phyloP scores from a whole-genome alignment of 2,888 invertebrate species.

The Pardosa pseudoannulata region DNA sequence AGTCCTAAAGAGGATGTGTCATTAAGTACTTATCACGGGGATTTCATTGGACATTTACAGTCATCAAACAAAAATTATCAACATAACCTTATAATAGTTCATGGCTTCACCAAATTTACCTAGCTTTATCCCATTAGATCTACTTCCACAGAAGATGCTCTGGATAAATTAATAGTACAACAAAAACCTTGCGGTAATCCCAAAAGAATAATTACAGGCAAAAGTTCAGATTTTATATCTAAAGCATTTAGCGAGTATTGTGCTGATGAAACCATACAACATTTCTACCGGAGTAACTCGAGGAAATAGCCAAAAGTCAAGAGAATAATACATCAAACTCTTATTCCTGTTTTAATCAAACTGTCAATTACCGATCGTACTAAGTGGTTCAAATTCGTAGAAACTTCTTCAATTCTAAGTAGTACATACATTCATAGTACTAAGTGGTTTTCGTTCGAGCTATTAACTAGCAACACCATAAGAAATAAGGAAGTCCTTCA shows the following conservation, averaged over 20 bases:
- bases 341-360: no score
- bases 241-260: background rate
- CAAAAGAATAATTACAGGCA: slow-evolving; percentile 16
- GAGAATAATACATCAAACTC: background rate
- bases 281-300: slow-evolving; percentile 17
- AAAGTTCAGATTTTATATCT: slow-evolving; percentile 21
- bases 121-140: slow-evolving; percentile 39
- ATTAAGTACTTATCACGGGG: background rate
- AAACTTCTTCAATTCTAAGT: background rate
- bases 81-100: background rate
- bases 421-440: background rate
- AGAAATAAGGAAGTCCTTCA: slow-evolving; percentile 1
- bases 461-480: background rate
- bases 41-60: background rate
- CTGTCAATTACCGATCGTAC: no score
- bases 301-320: slow-evolving; percentile 19
- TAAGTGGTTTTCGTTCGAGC: background rate
- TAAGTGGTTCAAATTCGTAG: slow-evolving; percentile 16
- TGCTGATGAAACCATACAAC: background rate
- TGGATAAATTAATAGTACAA: slow-evolving; percentile 26
- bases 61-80: background rate
- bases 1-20: slow-evolving; percentile 12
- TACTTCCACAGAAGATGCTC: background rate
- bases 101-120: background rate
- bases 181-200: slow-evolving; percentile 30